phyloP scores from a whole-genome alignment of 2,113 vertebrate genomes.

The Elachura formosa region DNA sequence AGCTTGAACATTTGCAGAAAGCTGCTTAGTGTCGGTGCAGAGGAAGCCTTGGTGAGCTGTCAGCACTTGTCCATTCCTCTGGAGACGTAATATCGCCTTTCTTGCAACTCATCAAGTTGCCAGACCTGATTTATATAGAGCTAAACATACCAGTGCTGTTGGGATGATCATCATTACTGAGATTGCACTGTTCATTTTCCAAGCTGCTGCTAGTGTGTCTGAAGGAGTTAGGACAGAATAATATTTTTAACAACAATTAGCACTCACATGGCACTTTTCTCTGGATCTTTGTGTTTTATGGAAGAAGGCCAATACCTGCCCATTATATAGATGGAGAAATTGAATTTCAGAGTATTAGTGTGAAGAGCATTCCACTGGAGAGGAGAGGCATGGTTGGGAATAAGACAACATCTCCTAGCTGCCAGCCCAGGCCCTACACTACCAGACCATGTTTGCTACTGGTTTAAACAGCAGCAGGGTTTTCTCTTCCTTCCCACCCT shows the following conservation, averaged over 20 bases:
- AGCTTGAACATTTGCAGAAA: constrained; percentile 35
- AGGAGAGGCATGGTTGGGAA: neutral
- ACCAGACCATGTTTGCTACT: neutral
- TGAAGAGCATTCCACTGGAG: neutral
- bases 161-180: neutral
- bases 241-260: constrained; percentile 45
- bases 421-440: neutral
- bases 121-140: constrained; percentile 40
- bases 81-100: constrained; percentile 11
- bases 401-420: neutral
- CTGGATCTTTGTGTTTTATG: neutral
- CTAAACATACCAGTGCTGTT: constrained; percentile 20
- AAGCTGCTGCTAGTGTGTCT: neutral
- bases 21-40: constrained; percentile 21
- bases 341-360: neutral
- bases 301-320: neutral
- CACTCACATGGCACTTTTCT: constrained; percentile 1
- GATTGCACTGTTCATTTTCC: neutral
- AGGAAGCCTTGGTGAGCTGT: constrained; percentile 52
- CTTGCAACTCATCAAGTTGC: constrained; percentile 43
- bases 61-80: constrained; percentile 52
- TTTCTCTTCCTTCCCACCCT: neutral
- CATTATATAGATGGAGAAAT: neutral
- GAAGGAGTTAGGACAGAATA: neutral
- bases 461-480: neutral